phyloP scores from a whole-genome alignment of 2,113 vertebrate species.

The Columba livia region DNA sequence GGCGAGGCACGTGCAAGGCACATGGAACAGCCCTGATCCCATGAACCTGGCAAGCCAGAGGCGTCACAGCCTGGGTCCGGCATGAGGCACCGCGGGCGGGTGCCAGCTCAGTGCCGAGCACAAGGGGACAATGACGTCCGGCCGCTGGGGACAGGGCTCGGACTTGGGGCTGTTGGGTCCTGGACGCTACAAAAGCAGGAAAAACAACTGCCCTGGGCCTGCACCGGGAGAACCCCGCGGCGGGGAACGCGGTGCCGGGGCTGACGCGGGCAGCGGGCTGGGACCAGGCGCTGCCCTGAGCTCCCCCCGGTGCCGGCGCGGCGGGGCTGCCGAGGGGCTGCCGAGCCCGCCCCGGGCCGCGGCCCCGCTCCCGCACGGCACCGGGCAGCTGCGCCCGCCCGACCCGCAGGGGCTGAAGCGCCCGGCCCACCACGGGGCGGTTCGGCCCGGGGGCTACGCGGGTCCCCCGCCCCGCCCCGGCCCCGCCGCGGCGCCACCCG shows the following conservation, averaged over 20 bases:
- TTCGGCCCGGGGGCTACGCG: not conserved
- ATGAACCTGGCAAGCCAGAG: rapidly evolving
- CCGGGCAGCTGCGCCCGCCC: no score
- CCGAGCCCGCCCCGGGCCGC: not conserved
- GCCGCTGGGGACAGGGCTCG: rapidly evolving
- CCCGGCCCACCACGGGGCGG: not conserved
- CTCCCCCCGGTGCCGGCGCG: no score
- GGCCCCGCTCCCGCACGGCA: no score
- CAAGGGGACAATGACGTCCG: not conserved
- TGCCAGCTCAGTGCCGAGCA: not conserved
- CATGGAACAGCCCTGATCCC: not conserved
- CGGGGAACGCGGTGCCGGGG: not conserved
- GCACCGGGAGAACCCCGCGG: not conserved
- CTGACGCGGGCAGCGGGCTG: not conserved
- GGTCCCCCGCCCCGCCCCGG: not conserved
- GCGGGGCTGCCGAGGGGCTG: not conserved
- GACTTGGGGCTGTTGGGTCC: not conserved
- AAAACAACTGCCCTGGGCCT: not conserved
- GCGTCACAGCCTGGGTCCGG: not conserved
- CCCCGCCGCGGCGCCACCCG: not conserved
- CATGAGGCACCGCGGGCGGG: not conserved
- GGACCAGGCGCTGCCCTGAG: not conserved
- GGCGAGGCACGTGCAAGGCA: not conserved
- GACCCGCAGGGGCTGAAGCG: no score
- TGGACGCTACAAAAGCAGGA: not conserved